Percentiles rank a stretch among this genome's conserved stretches.
Conservation (phyloP, 2,113 vertebrate species). For the Rhagologus leucostigma region DNA sequence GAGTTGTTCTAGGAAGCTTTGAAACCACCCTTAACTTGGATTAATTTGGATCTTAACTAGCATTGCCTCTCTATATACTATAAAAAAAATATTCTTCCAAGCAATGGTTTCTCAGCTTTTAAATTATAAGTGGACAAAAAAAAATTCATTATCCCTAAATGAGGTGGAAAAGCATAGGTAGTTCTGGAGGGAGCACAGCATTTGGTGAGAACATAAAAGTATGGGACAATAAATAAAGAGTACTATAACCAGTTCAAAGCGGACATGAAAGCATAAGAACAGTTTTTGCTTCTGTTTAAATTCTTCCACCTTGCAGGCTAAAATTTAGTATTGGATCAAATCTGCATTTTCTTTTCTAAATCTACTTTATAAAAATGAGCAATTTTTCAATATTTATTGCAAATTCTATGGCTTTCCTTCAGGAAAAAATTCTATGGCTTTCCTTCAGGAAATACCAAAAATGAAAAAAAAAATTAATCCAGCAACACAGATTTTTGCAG, state of each 20-base stretch:
- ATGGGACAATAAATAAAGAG: neutral
- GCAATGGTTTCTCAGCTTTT: neutral
- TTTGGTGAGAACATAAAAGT: neutral
- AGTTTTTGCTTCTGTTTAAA: neutral
- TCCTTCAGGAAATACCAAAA: neutral
- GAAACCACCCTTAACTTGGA: neutral
- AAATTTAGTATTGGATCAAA: neutral
- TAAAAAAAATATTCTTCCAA: neutral
- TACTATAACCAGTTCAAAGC: neutral
- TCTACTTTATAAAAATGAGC: neutral
- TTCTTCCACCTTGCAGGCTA: neutral
- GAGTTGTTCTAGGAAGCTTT: neutral
- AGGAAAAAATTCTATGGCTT: neutral
- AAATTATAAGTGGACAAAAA: neutral
- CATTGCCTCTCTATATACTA: neutral
- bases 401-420: neutral
- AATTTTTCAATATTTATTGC: neutral
- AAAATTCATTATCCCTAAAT: neutral
- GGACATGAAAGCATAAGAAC: neutral
- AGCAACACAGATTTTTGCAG: neutral
- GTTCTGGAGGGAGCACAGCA: neutral
- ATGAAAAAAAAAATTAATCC: neutral
- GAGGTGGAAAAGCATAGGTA: neutral
- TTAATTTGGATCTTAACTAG: slow-evolving; percentile 17
- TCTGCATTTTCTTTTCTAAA: neutral